Evolutionary conservation across 2,797 vertebrate genomes (phyloP).

Genomic region (Alosa sapidissima): DNA sequence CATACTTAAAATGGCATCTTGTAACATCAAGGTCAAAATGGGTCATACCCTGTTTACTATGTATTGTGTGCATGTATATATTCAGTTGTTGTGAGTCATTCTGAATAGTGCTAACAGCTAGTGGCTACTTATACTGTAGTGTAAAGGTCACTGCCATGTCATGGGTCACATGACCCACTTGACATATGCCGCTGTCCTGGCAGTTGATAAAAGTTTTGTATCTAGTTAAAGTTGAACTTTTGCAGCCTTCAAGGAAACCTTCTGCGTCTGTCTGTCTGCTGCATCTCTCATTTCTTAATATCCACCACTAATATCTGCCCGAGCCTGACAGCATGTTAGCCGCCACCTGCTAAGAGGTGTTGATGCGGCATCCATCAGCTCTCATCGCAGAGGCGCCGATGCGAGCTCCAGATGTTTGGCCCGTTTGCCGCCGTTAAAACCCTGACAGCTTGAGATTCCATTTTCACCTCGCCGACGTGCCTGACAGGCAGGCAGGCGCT

Average conservation of each 20-base stretch:
- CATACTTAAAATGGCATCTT: too few relatives aligned
- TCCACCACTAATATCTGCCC: background rate
- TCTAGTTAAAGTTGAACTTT: background rate
- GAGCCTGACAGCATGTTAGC: background rate
- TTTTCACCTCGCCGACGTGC: slow-evolving; percentile 5
- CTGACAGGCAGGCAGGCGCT: slow-evolving; percentile 1
- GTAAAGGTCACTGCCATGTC: background rate
- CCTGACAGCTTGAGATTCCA: slow-evolving; percentile 14
- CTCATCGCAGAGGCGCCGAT: background rate
- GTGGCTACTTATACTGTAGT: background rate
- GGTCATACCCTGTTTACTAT: too few relatives aligned
- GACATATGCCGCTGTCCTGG: background rate
- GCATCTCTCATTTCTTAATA: background rate
- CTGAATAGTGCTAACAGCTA: background rate
- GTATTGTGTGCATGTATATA: background rate
- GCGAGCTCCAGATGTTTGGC: slow-evolving; percentile 13
- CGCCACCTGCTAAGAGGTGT: slow-evolving; percentile 21
- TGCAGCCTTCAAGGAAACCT: background rate
- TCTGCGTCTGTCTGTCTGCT: too few relatives aligned
- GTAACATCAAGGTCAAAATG: background rate
- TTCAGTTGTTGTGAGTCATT: background rate
- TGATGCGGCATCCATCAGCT: slow-evolving; percentile 22
- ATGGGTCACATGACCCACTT: background rate
- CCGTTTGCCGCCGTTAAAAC: background rate
- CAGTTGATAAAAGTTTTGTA: too few relatives aligned